Evolutionary conservation across 2,888 invertebrate species (phyloP).

Genomic region (Chesias legatella): DNA sequence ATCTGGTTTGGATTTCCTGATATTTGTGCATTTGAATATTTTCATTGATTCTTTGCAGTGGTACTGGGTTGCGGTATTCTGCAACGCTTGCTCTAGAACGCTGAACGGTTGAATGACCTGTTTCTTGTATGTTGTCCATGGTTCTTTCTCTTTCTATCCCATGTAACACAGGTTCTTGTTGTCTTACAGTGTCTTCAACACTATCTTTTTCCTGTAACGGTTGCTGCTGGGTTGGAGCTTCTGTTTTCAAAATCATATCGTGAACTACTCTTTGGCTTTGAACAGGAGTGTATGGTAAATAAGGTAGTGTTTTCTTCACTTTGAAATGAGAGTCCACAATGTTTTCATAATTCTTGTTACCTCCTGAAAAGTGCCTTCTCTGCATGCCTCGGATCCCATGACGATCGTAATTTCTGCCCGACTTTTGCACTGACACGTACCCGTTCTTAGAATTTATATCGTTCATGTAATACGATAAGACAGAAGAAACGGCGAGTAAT

Average conservation of each 20-base stretch:
- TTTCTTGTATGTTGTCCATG: background rate
- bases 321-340: slow-evolving; percentile 48
- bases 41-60: background rate
- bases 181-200: background rate
- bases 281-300: slow-evolving; percentile 1
- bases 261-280: slow-evolving; percentile 13
- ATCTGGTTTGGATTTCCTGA: slow-evolving; percentile 6
- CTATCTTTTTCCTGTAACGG: slow-evolving; percentile 2
- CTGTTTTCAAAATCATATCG: background rate
- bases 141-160: slow-evolving; percentile 2
- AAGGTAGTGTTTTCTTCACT: slow-evolving; percentile 33
- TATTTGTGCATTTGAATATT: slow-evolving; percentile 2
- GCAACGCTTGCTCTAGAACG: slow-evolving; percentile 1
- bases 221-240: background rate
- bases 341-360: slow-evolving; percentile 35
- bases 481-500: slow-evolving; percentile 33
- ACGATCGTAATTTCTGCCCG: slow-evolving; percentile 29
- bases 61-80: slow-evolving; percentile 2
- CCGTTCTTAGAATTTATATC: slow-evolving; percentile 42
- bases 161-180: slow-evolving; percentile 1
- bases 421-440: slow-evolving; percentile 37
- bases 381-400: slow-evolving; percentile 30
- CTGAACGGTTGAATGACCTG: slow-evolving; percentile 1
- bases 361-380: slow-evolving; percentile 39
- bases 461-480: slow-evolving; percentile 41